Conservation (phyloP, 2,888 invertebrate species). For the Pollenia labialis region DNA sequence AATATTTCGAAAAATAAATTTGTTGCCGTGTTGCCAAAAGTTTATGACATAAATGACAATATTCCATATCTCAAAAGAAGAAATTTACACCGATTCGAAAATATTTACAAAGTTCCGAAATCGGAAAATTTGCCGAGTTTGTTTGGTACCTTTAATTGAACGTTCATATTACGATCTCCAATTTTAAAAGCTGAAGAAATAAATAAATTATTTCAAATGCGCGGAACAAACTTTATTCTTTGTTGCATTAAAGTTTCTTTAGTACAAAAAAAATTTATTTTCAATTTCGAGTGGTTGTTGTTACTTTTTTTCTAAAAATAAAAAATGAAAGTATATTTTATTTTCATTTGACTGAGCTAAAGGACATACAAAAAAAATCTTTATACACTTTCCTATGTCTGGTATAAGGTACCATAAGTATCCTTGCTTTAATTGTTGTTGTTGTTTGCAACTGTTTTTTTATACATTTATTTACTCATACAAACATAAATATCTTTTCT, state of each 20-base stretch:
- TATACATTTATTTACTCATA: not conserved
- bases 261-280: not conserved
- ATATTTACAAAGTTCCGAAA: too few species aligned
- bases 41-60: too few species aligned
- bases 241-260: not conserved
- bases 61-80: too few species aligned
- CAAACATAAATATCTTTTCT: constrained; percentile 2
- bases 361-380: constrained; percentile 48
- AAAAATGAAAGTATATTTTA: constrained; percentile 64
- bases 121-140: too few species aligned
- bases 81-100: too few species aligned
- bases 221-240: too few species aligned
- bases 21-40: too few species aligned
- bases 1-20: too few species aligned
- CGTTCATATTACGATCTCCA: too few species aligned
- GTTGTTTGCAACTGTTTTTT: not conserved
- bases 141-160: too few species aligned
- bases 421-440: constrained; percentile 39
- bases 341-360: constrained; percentile 54
- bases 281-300: constrained; percentile 14
- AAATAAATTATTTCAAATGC: too few species aligned
- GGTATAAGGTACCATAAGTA: constrained; percentile 36
- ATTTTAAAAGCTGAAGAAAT: too few species aligned
- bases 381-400: constrained; percentile 41
- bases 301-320: constrained; percentile 37